Base-by-base conservation (phyloP, 2,797 vertebrate species). In the Enteromius unitaeniatus region DNA sequence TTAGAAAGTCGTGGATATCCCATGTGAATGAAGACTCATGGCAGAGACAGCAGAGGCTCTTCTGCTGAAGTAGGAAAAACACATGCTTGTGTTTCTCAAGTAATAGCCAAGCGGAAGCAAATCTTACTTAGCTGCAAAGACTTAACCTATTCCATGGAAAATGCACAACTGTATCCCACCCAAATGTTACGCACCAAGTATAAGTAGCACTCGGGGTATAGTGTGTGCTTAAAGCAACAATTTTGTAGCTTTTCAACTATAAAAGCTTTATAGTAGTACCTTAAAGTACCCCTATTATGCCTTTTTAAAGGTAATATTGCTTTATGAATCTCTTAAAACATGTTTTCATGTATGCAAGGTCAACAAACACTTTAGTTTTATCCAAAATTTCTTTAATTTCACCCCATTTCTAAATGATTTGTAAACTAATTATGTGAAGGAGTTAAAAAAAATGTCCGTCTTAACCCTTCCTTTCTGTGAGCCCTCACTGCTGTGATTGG, bases 11-110 rank as follows among this genome's bases (percentile, higher is more conserved):
- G 2, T 45, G 26, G 6, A 64, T 31, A 21, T 23, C 69, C 40
- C 69, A 14, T 58, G 15, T 34, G 51, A 64, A 72, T 81, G 62
- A 73, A 68, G 21, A 26, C n/a, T 51, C 31, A 17, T 21, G 83
- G n/a, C 87, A 88, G 81, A 88, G 84, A 88, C 85, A 88, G 83
- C 74, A 2, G 58, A 81, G 83, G 78, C 87, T 87, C 81, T 87
- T 87, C 84, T 88, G 85, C 17, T 45, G n/a, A 23, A 31, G 21
- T 5, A 65, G 28, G 45, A 84, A 64, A 75, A 68, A 53, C 17
- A 19, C 11, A 14, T 2, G 21, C n/a, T 42, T 6, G 19, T 15
- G 55, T 77, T 76, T 85, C n/a, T 13, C 11, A 42, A 51, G 49
- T 11, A 42, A 51, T 13, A 40, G 31, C n/a, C 8, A 6, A 75